Conservation (phyloP, 2,888 invertebrate genomes). For the Drosophila anomalipes region DNA sequence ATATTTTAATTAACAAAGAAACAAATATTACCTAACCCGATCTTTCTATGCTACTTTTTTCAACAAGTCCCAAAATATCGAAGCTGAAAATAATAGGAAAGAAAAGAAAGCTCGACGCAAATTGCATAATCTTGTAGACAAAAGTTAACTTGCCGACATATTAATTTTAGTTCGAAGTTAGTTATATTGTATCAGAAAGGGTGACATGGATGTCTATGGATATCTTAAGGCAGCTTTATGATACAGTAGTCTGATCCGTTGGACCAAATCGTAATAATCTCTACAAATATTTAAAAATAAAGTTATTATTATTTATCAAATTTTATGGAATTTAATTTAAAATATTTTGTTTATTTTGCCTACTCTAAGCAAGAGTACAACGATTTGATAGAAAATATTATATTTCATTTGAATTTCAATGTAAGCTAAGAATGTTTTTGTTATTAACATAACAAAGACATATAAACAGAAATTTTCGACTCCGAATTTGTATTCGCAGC, state of each 20-base stretch:
- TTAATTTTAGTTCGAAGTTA: too few species aligned
- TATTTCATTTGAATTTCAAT: neutral
- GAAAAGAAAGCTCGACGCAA: too few species aligned
- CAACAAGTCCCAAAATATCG: too few species aligned
- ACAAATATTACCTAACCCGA: too few species aligned
- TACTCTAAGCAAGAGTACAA: neutral
- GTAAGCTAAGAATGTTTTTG: neutral
- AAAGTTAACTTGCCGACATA: too few species aligned
- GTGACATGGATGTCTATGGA: neutral
- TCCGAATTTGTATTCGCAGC: neutral
- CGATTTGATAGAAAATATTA: neutral
- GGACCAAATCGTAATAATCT: neutral
- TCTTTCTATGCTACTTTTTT: too few species aligned
- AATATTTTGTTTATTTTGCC: neutral
- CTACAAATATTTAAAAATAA: neutral
- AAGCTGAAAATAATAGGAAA: too few species aligned
- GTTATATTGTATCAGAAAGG: neutral
- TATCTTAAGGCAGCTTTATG: neutral
- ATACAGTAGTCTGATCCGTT: too few species aligned
- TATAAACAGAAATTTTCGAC: neutral
- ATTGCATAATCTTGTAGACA: too few species aligned
- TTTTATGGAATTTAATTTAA: neutral
- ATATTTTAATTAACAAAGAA: too few species aligned
- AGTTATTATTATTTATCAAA: neutral
- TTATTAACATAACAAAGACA: neutral